Evolutionary conservation across 2,113 vertebrate genomes (phyloP).

Genomic region (Diadophis punctatus): DNA sequence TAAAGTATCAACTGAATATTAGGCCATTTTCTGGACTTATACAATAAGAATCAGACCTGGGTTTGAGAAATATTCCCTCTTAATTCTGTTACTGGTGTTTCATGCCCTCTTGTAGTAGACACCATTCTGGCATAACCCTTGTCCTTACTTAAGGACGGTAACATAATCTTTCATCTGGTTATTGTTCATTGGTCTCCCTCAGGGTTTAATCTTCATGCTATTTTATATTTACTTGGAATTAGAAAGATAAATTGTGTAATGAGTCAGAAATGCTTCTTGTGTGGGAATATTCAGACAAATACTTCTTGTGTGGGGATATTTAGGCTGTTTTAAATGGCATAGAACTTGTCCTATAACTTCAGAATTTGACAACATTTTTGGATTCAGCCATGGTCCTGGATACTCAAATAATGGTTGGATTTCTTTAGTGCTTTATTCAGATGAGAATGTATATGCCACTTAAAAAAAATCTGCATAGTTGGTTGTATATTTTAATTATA

Average conservation of each 20-base stretch:
- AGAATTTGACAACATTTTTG: not conserved
- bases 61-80: not conserved
- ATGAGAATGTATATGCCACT: not conserved
- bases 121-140: not conserved
- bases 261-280: not conserved
- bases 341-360: not conserved
- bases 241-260: not conserved
- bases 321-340: not conserved
- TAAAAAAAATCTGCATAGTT: not conserved
- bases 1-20: not conserved
- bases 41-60: not conserved
- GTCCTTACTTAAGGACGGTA: not conserved
- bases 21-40: not conserved
- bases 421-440: not conserved
- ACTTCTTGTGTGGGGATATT: not conserved
- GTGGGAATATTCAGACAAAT: not conserved
- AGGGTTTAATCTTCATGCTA: not conserved
- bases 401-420: not conserved
- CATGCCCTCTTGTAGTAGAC: not conserved
- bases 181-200: not conserved
- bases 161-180: not conserved
- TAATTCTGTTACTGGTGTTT: not conserved
- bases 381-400: not conserved
- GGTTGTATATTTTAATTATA: not conserved
- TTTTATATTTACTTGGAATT: not conserved